phyloP scores from a whole-genome alignment of 2,797 vertebrate species.

The Microchirus variegatus region DNA sequence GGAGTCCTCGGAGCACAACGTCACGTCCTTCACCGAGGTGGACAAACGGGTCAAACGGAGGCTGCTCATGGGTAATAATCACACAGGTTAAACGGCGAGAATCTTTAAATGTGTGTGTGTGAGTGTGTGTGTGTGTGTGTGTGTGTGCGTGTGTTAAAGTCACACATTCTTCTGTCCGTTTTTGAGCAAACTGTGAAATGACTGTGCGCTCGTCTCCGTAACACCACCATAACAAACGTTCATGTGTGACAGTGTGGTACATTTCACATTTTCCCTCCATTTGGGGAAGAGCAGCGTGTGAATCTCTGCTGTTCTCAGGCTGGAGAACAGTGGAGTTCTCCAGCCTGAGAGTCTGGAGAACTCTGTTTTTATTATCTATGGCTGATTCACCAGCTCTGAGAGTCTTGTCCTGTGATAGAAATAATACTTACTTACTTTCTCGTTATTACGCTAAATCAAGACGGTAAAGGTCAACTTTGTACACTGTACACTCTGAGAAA shows the following conservation, averaged over 20 bases:
- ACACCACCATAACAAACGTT: slow-evolving; percentile 72
- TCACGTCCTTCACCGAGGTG: slow-evolving; percentile 88
- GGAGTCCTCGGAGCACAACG: slow-evolving; percentile 86
- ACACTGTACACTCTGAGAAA: too few species aligned
- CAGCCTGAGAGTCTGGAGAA: slow-evolving; percentile 61
- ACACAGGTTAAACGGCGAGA: slow-evolving; percentile 8
- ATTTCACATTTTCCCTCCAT: slow-evolving; percentile 80
- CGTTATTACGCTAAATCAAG: neutral
- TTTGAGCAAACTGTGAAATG: slow-evolving; percentile 87
- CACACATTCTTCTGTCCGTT: slow-evolving; percentile 81
- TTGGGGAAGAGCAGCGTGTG: slow-evolving; percentile 52
- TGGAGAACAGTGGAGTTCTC: too few species aligned
- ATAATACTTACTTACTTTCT: too few species aligned
- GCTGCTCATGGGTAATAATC: slow-evolving; percentile 93
- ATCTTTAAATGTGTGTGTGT: too few species aligned
- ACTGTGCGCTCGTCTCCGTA: slow-evolving; percentile 61
- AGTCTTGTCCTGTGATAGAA: slow-evolving; percentile 2
- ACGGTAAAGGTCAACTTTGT: neutral
- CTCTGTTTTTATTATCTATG: slow-evolving; percentile 15
- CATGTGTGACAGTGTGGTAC: slow-evolving; percentile 80
- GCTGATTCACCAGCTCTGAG: neutral
- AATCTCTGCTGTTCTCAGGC: too few species aligned
- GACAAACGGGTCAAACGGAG: slow-evolving; percentile 97
- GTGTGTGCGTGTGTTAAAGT: too few species aligned
- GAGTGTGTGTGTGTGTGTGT: too few species aligned